Percentiles rank a stretch among this genome's conserved stretches.
Conservation (phyloP, 2,113 vertebrate genomes). For the Onychorhynchus coronatus region DNA sequence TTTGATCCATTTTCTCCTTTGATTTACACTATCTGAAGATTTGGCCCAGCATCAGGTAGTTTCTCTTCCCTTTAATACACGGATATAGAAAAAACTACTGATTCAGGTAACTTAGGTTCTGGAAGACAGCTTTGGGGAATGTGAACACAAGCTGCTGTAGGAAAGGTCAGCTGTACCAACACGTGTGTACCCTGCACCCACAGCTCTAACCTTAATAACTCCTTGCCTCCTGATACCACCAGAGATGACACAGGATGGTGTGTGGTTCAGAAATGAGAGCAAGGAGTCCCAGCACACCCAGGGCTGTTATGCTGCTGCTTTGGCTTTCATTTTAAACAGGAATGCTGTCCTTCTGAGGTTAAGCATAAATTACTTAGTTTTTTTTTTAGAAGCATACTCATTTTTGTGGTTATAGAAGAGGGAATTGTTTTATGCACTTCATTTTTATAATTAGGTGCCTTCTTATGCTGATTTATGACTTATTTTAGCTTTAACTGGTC, state of each 20-base stretch:
- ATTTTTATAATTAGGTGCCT: neutral
- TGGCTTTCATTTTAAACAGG: neutral
- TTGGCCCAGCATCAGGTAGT: neutral
- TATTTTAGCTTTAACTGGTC: neutral
- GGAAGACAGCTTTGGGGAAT: neutral
- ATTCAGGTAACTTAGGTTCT: neutral
- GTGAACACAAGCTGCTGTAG: neutral
- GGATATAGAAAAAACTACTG: neutral
- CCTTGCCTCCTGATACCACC: neutral
- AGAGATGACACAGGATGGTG: neutral
- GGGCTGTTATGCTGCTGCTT: neutral
- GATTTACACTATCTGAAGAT: neutral
- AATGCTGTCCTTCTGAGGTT: neutral
- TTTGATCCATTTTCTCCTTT: neutral
- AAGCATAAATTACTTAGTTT: neutral
- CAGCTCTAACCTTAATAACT: neutral
- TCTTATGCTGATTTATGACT: constrained; percentile 9
- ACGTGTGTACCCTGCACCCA: neutral
- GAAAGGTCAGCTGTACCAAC: neutral
- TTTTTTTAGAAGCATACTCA: neutral
- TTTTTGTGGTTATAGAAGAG: neutral
- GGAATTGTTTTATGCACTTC: neutral
- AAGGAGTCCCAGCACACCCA: neutral
- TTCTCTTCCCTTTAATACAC: neutral
- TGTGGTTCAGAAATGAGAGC: neutral